These are phyloP conservation scores for Rhagonycha fulva DNA, from an alignment of 2,888 invertebrate species.

Conservation along the genomic window DNA sequence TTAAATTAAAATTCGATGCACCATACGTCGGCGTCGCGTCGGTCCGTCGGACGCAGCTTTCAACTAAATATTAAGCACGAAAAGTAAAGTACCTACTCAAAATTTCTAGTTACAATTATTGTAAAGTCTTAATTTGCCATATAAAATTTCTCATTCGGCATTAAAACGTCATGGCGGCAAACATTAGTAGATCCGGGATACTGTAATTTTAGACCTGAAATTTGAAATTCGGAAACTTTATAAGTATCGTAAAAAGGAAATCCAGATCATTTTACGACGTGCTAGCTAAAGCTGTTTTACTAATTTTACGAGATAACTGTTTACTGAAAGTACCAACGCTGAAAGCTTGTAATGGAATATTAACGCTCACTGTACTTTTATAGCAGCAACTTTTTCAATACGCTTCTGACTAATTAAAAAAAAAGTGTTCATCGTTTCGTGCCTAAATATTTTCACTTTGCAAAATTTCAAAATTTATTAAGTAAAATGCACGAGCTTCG, in stretches of 20 bases:
- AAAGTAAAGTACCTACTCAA: neutral
- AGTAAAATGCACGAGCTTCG: slow-evolving; percentile 5
- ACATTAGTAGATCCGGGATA: slow-evolving; percentile 25
- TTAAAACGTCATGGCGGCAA: slow-evolving; percentile 20
- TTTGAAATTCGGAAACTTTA: slow-evolving; percentile 30
- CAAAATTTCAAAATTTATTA: slow-evolving; percentile 14
- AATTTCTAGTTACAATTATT: slow-evolving; percentile 1
- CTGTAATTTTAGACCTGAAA: slow-evolving; percentile 29
- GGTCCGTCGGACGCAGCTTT: neutral
- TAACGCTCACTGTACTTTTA: slow-evolving; percentile 26
- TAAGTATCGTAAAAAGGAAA: slow-evolving; percentile 31
- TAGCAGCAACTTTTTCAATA: slow-evolving; percentile 7
- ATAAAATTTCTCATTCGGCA: slow-evolving; percentile 24
- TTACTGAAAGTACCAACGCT: slow-evolving; percentile 27
- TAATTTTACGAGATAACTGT: slow-evolving; percentile 29
- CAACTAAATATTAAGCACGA: neutral
- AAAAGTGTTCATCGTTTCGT: neutral
- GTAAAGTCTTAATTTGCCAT: slow-evolving; percentile 21
- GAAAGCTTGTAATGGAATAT: slow-evolving; percentile 30
- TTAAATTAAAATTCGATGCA: neutral
- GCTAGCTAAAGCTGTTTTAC: slow-evolving; percentile 30
- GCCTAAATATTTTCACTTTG: neutral
- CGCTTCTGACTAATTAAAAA: slow-evolving; percentile 19
- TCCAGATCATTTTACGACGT: slow-evolving; percentile 30
- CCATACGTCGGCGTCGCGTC: too few relatives aligned